Conservation (phyloP, 2,797 vertebrate genomes). For the Bradypodion pumilum region DNA sequence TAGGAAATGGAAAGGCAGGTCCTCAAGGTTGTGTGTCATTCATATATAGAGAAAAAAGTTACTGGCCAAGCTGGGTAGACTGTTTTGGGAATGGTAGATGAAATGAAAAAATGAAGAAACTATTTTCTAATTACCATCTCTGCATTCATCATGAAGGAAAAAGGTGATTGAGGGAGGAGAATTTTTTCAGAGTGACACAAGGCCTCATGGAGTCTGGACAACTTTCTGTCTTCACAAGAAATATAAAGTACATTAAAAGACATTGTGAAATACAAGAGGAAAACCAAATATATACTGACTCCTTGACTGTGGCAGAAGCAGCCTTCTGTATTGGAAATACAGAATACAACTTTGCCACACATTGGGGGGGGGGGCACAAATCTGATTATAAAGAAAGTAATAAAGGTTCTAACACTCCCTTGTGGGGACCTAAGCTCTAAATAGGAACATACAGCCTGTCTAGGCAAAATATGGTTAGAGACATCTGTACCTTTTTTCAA, state of each 20-base stretch:
- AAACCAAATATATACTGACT: background rate
- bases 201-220: conserved; percentile 46
- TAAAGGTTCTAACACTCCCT: conserved; percentile 42
- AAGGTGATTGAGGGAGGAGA: background rate
- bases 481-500: conserved; percentile 51
- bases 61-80: too few species aligned
- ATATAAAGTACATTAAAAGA: conserved; percentile 44
- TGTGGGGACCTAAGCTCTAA: conserved; percentile 48
- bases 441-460: conserved; percentile 46
- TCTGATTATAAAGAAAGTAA: conserved; percentile 61
- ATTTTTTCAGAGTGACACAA: background rate
- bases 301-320: background rate
- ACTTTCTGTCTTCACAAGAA: conserved; percentile 25
- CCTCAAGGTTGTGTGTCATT: background rate
- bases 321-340: conserved; percentile 40
- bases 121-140: too few species aligned
- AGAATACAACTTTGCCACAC: conserved; percentile 41
- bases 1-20: background rate
- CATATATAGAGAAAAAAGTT: too few species aligned
- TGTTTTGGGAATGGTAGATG: too few species aligned
- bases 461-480: conserved; percentile 50
- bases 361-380: conserved; percentile 41
- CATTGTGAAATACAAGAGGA: background rate
- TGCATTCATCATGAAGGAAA: background rate
- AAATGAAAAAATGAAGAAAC: too few species aligned